Evolutionary conservation across 2,113 vertebrate species (phyloP).

Genomic region (Laticauda laticaudata): DNA sequence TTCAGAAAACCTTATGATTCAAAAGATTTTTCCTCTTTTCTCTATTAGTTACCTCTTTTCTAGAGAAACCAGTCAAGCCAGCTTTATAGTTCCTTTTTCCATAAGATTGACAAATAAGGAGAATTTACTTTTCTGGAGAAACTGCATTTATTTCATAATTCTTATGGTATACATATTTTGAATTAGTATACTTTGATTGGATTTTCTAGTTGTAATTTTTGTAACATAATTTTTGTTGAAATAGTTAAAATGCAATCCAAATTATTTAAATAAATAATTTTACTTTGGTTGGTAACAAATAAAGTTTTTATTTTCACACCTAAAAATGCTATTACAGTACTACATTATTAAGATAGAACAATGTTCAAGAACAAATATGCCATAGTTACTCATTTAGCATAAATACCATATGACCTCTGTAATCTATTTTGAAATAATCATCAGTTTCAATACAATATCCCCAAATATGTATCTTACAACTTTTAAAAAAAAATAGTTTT

Average conservation of each 20-base stretch:
- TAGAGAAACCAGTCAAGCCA: background rate
- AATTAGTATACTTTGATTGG: background rate
- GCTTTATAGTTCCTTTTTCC: background rate
- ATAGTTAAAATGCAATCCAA: slow-evolving; percentile 7
- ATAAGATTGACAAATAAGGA: background rate
- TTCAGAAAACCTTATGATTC: background rate
- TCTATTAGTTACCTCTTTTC: background rate
- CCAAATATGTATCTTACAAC: background rate
- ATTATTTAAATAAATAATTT: background rate
- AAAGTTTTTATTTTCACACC: rapidly evolving
- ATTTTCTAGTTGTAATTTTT: background rate
- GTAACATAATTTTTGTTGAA: background rate
- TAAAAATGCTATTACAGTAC: background rate
- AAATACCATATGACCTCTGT: background rate
- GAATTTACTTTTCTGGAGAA: background rate
- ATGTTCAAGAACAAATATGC: background rate
- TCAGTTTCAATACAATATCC: background rate
- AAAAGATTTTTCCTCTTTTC: background rate
- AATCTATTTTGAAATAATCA: background rate
- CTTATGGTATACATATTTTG: background rate
- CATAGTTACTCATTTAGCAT: background rate
- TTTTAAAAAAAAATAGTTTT: background rate
- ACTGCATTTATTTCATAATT: background rate
- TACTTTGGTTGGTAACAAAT: background rate
- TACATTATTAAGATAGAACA: background rate